Evolutionary conservation across 2,113 vertebrate species (phyloP).

Genomic region (Oryctolagus cuniculus): mOryCun1.1 NC_091435.1:49537501-49538000

Average conservation of each 20-base stretch:
- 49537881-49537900: not conserved
- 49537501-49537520: not conserved
- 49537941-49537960: not conserved
- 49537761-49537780: not conserved
- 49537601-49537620: not conserved
- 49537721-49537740: not conserved
- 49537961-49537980: not conserved
- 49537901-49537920: conserved; percentile 1
- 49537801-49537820: not conserved
- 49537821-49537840: not conserved
- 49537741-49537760: not conserved
- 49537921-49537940: not conserved
- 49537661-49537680: not conserved
- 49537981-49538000: conserved; percentile 14
- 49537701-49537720: not conserved
- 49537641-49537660: not conserved
- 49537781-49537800: not conserved
- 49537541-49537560: not conserved
- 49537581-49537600: not conserved
- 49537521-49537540: not conserved
- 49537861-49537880: not conserved
- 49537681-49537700: not conserved
- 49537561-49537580: not conserved
- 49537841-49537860: not conserved
- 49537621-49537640: not conserved